Conservation (phyloP, 2,113 vertebrate genomes). For the Centropus unirufus region DNA sequence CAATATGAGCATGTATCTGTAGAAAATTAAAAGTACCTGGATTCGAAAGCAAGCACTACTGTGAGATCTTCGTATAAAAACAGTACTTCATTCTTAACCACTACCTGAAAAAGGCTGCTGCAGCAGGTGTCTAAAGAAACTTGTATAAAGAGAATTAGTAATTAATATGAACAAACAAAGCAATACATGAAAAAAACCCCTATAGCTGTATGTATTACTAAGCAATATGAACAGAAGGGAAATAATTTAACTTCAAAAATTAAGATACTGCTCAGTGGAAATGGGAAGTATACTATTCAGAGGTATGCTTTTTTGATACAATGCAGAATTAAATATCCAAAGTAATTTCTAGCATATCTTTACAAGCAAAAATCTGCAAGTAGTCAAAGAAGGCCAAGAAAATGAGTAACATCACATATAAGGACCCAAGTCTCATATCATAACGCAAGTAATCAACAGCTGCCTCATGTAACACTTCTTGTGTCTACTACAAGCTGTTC, state of each 20-base stretch:
- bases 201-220: neutral
- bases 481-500: neutral
- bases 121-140: neutral
- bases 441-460: neutral
- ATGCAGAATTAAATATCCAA: neutral
- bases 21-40: neutral
- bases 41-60: neutral
- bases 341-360: neutral
- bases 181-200: neutral
- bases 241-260: neutral
- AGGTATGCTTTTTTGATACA: neutral
- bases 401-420: neutral
- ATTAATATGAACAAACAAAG: neutral
- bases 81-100: neutral
- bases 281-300: neutral
- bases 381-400: neutral
- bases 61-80: neutral
- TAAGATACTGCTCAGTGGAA: neutral
- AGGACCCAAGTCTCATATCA: neutral
- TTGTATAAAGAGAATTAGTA: neutral
- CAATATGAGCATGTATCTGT: neutral
- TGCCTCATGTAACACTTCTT: neutral
- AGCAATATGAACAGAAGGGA: neutral
- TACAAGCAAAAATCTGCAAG: neutral
- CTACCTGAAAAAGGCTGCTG: neutral